Base-by-base conservation (phyloP, 2,113 vertebrate genomes). In the Euleptes europaea region DNA sequence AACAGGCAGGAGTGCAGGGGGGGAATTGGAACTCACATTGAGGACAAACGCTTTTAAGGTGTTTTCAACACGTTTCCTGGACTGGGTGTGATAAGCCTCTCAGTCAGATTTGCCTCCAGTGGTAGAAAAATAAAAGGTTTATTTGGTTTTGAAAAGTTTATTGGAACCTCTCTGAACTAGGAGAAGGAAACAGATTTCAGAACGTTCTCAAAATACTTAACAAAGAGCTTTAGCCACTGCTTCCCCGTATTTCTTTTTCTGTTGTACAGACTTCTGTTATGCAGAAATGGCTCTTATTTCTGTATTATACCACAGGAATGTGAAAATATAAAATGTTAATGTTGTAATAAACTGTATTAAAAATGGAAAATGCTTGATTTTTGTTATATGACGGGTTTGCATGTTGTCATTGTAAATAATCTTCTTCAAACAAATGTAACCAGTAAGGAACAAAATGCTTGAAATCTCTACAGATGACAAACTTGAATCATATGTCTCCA, bases 401-500 rank as follows among this genome's bases (percentile, higher is more conserved):
- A 77, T 71, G 67, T 67, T 79, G 21, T 23, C 80, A 83, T 3
- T 67, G 69, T n/a, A 89, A 80, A n/a, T 74, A 60, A 84, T 57
- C 2, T 72, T 71, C 26, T 1, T 86, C 35, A 7, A 0, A 2
- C 83, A 85, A 38, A 40, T 83, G 78, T 69, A 84, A 87, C 8
- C 69, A 84, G 23, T 4, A 84, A 85, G 78, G 21, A 60, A 44
- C 2, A 35, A 60, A 57, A 86, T 71, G 21, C 67, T 72, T 73
- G 28, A 85, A 80, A 33, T 44, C 49, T 10, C 70, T 54, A 28
- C 72, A 63, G 79, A 83, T 60, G 40, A 38, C 23, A 40, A 5
- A 88, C 76, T 0, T 89, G 75, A 92, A 82, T 67, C 44, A 85
- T 38, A 66, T 11, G n/a, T 14, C 67, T 76, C 31, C 8, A 80